Evolutionary conservation across 2,113 vertebrate genomes (phyloP), one percentile per base, ranked within the genome.

Genomic region (Crotalus helleri): DNA sequence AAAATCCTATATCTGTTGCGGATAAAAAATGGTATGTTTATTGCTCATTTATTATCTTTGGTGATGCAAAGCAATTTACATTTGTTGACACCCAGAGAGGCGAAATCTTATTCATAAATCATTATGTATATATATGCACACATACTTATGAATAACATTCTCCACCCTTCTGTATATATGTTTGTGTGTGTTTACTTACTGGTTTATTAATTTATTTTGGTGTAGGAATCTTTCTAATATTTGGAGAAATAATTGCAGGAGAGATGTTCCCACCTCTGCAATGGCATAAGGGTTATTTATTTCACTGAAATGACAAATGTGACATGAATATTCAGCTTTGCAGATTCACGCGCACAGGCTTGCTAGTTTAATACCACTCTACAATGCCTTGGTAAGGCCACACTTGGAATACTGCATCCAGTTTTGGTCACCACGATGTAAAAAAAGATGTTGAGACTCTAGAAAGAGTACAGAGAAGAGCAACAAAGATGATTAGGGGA

Each of bases 1-100:
- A 98, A 97, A 97, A 97, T 97, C 95, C 94, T 11, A 97, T 98
- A 96, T 95, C 96, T 92, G 89, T 96, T 97, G 97, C 95, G 95
- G 96, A 97, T 97, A 97, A 95, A 81, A 95, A 87, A 95, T 92
- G 91, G 93, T 92, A 90, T 97, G 96, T 97, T 98, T 98, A 96
- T 96, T 97, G 94, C 96, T 96, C 94, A 21, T 97, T 97, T 97
- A 92, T 97, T 97, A 93, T 95, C 96, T 10, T 97, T 97, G 95
- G 92, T 93, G 81, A 92, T 89, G 90, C 94, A 95, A 0, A 46
- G 69, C 10, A 64, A 93, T 94, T 92, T 53, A 54, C 33, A 96
- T 74, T 69, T 51, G 64, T 39, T 59, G 54, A 59, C 24, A 51
- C 44, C n/a, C 24, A 51, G 24, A 90, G 26, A 11, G 44, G 44